Evolutionary conservation across 53 echinoderm and acorn worm species (phyloP).

Genomic region (Paracentrotus lividus): DNA sequence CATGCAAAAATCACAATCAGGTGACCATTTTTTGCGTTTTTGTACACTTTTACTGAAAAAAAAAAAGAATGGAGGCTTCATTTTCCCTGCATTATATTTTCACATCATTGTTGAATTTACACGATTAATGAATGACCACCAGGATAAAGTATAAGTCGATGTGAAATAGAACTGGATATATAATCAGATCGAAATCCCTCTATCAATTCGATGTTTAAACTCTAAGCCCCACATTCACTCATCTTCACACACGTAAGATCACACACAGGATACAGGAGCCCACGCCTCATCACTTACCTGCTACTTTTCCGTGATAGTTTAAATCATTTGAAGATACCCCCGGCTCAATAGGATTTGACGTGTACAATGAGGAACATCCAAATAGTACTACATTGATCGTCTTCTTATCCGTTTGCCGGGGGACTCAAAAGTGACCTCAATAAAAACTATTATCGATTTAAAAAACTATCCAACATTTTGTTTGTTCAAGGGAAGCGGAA

Average conservation of each 20-base stretch:
- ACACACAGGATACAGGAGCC: background rate
- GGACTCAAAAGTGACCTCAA: background rate
- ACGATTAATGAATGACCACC: background rate
- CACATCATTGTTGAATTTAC: background rate
- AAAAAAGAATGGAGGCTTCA: no score
- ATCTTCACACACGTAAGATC: background rate
- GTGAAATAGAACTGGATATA: background rate
- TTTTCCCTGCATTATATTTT: background rate
- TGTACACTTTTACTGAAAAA: no score
- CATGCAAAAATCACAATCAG: no score
- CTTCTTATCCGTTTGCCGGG: background rate
- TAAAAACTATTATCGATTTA: conserved; percentile 35
- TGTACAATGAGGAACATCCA: background rate
- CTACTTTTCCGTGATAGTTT: conserved; percentile 43
- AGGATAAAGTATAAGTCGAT: background rate
- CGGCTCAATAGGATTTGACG: background rate
- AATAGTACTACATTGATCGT: background rate
- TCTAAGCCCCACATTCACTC: conserved; percentile 23
- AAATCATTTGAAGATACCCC: conserved; percentile 34
- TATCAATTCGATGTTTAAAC: background rate
- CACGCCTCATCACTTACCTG: conserved; percentile 44
- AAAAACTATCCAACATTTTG: no score
- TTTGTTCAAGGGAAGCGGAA: background rate
- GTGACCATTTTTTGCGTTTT: no score
- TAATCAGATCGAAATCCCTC: background rate